Percentiles rank a stretch among this genome's conserved stretches.
Conservation (phyloP, 2,113 vertebrate species). For the Chaetorhynchus papuensis region DNA sequence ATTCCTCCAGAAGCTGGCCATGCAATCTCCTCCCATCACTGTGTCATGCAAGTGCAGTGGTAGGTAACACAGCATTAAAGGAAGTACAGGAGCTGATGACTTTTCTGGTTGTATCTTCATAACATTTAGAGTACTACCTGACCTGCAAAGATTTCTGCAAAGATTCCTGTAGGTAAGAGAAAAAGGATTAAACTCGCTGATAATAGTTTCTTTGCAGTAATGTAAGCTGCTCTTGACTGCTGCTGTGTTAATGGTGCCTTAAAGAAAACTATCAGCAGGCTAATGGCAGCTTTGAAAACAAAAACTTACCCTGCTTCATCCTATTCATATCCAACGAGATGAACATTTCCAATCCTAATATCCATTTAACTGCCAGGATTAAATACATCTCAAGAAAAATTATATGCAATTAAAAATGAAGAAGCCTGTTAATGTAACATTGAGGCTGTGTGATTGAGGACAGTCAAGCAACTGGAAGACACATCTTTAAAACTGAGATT, state of each 20-base stretch:
- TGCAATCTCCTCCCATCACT: not conserved
- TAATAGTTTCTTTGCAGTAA: not conserved
- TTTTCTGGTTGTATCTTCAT: not conserved
- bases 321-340: not conserved
- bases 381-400: conserved; percentile 20
- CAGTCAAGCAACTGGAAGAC: not conserved
- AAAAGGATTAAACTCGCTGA: not conserved
- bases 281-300: not conserved
- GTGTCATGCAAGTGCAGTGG: not conserved
- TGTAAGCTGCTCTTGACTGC: not conserved
- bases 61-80: not conserved
- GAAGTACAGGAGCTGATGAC: not conserved
- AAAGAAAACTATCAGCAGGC: not conserved
- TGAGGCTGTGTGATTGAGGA: not conserved
- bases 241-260: not conserved
- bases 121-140: not conserved
- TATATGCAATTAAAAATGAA: not conserved
- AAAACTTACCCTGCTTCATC: not conserved
- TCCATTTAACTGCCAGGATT: not conserved
- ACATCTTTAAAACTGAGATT: not conserved
- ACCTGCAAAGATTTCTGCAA: not conserved
- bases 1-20: not conserved
- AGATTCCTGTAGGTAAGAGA: not conserved
- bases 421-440: not conserved
- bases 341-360: not conserved